A percentile compares a stretch with the other conserved stretches of the same genome.
Evolutionary conservation across 2,888 invertebrate genomes (phyloP).

Genomic region (Eristalinus sepulchralis): DNA sequence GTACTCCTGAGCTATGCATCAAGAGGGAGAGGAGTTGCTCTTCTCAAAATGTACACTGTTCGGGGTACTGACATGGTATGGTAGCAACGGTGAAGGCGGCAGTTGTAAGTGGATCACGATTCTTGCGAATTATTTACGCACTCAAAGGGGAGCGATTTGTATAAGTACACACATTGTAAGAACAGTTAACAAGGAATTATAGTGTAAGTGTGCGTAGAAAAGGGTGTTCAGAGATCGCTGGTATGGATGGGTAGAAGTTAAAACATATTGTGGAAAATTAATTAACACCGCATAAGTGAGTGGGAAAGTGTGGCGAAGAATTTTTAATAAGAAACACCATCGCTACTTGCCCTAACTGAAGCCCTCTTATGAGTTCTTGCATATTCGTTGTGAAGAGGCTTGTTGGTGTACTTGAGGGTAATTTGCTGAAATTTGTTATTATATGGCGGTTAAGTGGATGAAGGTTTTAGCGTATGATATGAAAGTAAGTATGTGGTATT

Average conservation of each 20-base stretch:
- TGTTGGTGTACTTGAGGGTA: slow-evolving; percentile 2
- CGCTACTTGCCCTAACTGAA: background rate
- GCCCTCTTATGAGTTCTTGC: background rate
- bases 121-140: slow-evolving; percentile 63
- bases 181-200: slow-evolving; percentile 61
- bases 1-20: background rate
- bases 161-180: slow-evolving; percentile 47
- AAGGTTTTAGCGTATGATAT: background rate
- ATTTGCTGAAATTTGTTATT: slow-evolving; percentile 30
- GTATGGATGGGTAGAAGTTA: background rate
- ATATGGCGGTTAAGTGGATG: background rate
- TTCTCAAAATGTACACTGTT: background rate
- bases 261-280: slow-evolving; percentile 66
- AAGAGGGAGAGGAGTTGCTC: background rate
- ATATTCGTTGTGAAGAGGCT: background rate
- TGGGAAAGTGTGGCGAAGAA: slow-evolving; percentile 49
- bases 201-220: slow-evolving; percentile 22
- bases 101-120: slow-evolving; percentile 66
- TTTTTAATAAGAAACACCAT: slow-evolving; percentile 46
- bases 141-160: slow-evolving; percentile 68
- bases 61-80: background rate
- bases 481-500: background rate
- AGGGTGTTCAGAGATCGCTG: background rate
- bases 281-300: slow-evolving; percentile 65
- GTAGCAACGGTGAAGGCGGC: background rate